Conservation (phyloP, 2,113 vertebrate species). For the Platysteira castanea region DNA sequence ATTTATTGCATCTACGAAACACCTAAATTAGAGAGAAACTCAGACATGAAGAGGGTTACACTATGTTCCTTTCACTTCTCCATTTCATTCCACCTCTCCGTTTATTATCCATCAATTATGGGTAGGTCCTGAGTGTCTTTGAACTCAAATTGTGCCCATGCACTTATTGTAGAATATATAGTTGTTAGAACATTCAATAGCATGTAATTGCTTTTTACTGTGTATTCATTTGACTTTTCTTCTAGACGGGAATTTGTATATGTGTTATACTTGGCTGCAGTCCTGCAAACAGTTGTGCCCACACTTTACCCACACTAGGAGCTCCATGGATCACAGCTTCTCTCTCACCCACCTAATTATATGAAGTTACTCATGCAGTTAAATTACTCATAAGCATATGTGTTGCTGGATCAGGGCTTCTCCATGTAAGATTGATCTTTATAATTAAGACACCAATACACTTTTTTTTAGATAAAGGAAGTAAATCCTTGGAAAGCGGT, state of each 20-base stretch:
- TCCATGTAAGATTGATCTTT: not conserved
- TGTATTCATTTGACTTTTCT: constrained; percentile 36
- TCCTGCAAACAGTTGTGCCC: constrained; percentile 41
- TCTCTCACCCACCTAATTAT: constrained; percentile 40
- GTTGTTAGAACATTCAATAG: not conserved
- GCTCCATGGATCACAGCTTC: constrained; percentile 3
- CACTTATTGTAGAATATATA: not conserved
- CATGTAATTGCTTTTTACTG: constrained; percentile 2
- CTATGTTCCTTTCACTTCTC: not conserved
- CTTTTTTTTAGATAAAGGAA: not conserved
- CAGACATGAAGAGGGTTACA: not conserved
- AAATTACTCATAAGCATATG: not conserved
- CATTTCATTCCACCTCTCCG: not conserved
- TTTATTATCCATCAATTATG: not conserved
- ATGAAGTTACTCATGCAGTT: constrained; percentile 11
- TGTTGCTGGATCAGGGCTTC: constrained; percentile 2
- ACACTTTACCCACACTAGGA: not conserved
- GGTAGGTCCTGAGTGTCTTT: not conserved
- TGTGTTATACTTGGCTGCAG: constrained; percentile 44
- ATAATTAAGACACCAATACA: not conserved
- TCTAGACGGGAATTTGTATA: not conserved
- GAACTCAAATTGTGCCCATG: not conserved
- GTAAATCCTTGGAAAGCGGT: not conserved
- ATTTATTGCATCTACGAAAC: not conserved
- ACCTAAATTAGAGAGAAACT: not conserved